These are phyloP conservation scores for Papilio xuthus DNA, from an alignment of 1,140 invertebrate species.

Conservation along the genomic window DNA sequence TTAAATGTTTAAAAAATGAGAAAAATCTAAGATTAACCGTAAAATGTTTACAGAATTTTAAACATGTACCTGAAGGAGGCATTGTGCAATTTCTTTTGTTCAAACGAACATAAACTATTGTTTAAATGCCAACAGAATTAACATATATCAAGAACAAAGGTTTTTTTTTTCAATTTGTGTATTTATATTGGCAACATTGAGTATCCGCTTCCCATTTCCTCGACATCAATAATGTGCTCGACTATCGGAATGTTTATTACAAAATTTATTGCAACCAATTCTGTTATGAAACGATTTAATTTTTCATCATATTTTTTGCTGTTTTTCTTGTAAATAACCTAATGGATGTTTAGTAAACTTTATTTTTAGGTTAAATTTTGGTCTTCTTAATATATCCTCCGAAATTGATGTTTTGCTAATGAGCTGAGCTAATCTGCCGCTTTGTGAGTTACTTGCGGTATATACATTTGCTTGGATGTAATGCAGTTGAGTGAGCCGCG, in stretches of 20 bases:
- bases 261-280: conserved; percentile 20
- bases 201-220: conserved; percentile 11
- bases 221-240: conserved; percentile 16
- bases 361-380: not conserved
- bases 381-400: not conserved
- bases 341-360: not conserved
- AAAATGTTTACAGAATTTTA: not conserved
- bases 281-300: not conserved
- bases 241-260: conserved; percentile 23
- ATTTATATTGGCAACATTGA: conserved; percentile 3
- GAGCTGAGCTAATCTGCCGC: not conserved
- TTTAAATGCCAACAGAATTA: conserved; percentile 15
- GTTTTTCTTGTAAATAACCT: not conserved
- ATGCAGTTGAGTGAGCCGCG: not conserved
- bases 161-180: conserved; percentile 14
- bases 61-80: not conserved
- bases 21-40: not conserved
- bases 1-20: too few species aligned
- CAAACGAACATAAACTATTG: conserved; percentile 6
- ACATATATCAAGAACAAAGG: conserved; percentile 17
- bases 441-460: not conserved
- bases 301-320: not conserved
- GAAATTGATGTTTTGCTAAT: not conserved
- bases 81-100: not conserved
- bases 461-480: not conserved